Evolutionary conservation across 2,888 invertebrate species (phyloP).

Genomic region (Rhogogaster chlorosoma): DNA sequence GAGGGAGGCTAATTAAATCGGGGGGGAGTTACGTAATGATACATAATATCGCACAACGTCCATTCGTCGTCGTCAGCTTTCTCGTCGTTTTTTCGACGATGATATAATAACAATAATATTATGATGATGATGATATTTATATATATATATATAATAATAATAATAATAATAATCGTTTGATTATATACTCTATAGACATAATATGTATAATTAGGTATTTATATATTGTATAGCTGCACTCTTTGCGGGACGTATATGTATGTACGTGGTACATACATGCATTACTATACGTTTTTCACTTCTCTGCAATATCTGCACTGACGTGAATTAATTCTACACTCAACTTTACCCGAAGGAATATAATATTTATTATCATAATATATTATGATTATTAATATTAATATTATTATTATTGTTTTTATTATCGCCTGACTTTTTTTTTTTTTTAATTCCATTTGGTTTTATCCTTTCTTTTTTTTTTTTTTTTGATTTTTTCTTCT

Average conservation of each 20-base stretch:
- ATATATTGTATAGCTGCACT: neutral
- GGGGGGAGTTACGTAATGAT: neutral
- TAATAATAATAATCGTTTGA: neutral
- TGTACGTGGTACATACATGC: neutral
- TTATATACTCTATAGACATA: neutral
- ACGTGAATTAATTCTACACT: too few species aligned
- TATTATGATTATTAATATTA: neutral
- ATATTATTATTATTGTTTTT: conserved; percentile 4
- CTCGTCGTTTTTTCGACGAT: too few species aligned
- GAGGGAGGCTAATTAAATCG: neutral
- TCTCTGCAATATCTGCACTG: too few species aligned
- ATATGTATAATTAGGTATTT: neutral
- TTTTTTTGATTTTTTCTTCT: neutral
- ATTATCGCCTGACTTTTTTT: conserved; percentile 1
- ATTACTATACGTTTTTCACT: too few species aligned
- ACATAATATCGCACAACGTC: too few species aligned
- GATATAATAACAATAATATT: too few species aligned
- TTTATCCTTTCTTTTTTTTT: neutral
- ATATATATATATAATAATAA: neutral
- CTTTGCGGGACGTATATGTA: neutral
- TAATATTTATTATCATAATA: neutral
- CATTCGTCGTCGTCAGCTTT: too few species aligned
- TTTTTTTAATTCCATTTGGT: neutral
- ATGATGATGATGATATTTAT: too few species aligned
- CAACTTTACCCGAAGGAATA: neutral